Base-by-base conservation (phyloP, 2,113 vertebrate species). In the Strix aluco region DNA sequence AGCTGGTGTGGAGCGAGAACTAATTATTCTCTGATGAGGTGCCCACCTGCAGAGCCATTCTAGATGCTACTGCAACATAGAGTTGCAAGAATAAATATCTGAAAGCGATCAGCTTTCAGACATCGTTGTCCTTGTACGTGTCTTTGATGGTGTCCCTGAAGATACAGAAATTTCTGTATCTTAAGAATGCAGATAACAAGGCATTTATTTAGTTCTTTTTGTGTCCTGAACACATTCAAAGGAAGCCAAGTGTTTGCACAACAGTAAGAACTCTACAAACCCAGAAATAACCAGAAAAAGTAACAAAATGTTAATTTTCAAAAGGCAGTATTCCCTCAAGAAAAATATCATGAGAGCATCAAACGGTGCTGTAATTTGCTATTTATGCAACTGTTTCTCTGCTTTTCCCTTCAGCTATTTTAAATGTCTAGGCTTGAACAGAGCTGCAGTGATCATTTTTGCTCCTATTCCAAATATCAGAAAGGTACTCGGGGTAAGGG, bases 11-110 rank as follows among this genome's bases (percentile, higher is more conserved):
- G 30, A 86, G 34, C 26, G 34, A 86, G 34, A 4, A 84, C 36
- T 92, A 71, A 93, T 96, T 93, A 71, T 42, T 54, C 59, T 83
- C 71, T 90, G 92, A 94, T 95, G 92, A 92, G 55, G 26, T 81
- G 55, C 63, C 80, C 88, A 78, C 94, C 88, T 74, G 83, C 88
- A 88, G 94, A 92, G 88, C 34, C 40, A 47, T 67, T 88, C 59
- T 54, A 47, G 38, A 70, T 77, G 71, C 46, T 70, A 13, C 29
- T 78, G 82, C 42, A 61, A 5, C 27, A 9, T 7, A 65, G 15
- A 7, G 4, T 40, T 88, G n/a, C 13, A 63, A 62, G 65, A 86
- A 74, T 62, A 74, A 91, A 19, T 81, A 89, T 7, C 57, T 42
- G 75, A 92, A 81, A 87, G 32, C 6, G 3, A 71, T 83, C 55